Base-by-base conservation (phyloP, 53 echinoderm and acorn worm genomes). In the Echinometra lucunter region DNA sequence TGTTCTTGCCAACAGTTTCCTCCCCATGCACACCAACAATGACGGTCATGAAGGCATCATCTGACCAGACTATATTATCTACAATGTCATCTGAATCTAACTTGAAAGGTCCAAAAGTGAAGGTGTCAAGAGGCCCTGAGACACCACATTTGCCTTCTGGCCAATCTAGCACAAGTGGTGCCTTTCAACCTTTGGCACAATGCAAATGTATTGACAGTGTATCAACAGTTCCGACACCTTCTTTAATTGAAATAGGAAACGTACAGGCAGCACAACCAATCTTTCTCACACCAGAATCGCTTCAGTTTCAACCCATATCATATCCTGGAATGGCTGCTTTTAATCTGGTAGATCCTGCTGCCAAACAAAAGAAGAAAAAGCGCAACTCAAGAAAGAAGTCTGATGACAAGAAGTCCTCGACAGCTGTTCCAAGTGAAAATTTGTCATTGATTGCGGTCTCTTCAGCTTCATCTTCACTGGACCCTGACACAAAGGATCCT, bases 151-250 rank as follows among this genome's bases (percentile, higher is more conserved):
- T 49, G 42, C 3, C 42, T 38, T 78, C 42, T 0, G 19, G 38
- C 16, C 18, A 25, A 44, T 27, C 91, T 45, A 49, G 37, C 25
- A 38, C 70, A 72, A 23, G 70, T 49, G n/a, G 85, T 85, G 49
- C 27, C 49, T 49, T 12, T 27, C 27, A 85, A 49, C 1, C 45
- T 49, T 47, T 47, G n/a, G 53, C 85, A 12, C 45, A 49, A 49
- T 85, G 49, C 42, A 78, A 78, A 19, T 78, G 42, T 19, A 23
- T 78, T 85, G 47, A 27, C 49, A 85, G 85, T 49, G 15, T 49
- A 49, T 85, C 85, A 47, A 85, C 85, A 85, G 85, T 85, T 85
- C 45, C 85, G 3, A 49, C 45, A 30, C 85, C 85, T 47, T 85
- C 85, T 30, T n/a, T 28, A 13, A 85, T 47, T n/a, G 49, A 85